These are phyloP conservation scores for Phalera bucephala DNA, from an alignment of 2,888 invertebrate genomes.

Conservation along the genomic window DNA sequence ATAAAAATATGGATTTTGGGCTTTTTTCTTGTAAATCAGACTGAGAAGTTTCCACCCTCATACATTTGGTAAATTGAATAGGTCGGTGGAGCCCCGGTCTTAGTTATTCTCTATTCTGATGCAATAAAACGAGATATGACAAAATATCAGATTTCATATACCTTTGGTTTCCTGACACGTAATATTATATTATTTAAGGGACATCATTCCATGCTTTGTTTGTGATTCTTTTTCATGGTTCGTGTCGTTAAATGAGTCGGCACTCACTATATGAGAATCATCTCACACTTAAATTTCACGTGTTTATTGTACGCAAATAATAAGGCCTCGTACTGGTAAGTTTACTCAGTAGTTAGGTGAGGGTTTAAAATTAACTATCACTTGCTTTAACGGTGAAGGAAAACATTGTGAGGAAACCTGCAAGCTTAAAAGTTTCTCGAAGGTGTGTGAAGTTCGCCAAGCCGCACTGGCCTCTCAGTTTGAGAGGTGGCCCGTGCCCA, in stretches of 20 bases:
- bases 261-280: slow-evolving; percentile 46
- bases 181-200: slow-evolving; percentile 79
- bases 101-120: slow-evolving; percentile 69
- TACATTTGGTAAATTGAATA: slow-evolving; percentile 62
- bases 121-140: slow-evolving; percentile 82
- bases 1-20: slow-evolving; percentile 25
- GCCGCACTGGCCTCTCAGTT: too few species aligned
- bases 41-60: slow-evolving; percentile 43
- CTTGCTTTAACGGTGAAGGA: too few species aligned
- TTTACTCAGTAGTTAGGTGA: too few species aligned
- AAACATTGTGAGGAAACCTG: too few species aligned
- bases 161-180: slow-evolving; percentile 79
- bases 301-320: too few species aligned
- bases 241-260: slow-evolving; percentile 47
- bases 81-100: slow-evolving; percentile 51
- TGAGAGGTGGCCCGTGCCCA: too few species aligned
- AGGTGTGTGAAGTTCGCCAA: too few species aligned
- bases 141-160: slow-evolving; percentile 83
- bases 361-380: too few species aligned
- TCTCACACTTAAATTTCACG: too few species aligned
- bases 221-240: slow-evolving; percentile 54
- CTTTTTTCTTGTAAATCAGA: slow-evolving; percentile 15
- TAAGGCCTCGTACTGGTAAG: too few species aligned
- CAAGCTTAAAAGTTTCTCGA: too few species aligned
- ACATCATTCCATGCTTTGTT: slow-evolving; percentile 74